Evolutionary conservation across 2,113 vertebrate species (phyloP), one percentile per base, ranked within the genome.

Genomic region (Poecilia latipinna): DNA sequence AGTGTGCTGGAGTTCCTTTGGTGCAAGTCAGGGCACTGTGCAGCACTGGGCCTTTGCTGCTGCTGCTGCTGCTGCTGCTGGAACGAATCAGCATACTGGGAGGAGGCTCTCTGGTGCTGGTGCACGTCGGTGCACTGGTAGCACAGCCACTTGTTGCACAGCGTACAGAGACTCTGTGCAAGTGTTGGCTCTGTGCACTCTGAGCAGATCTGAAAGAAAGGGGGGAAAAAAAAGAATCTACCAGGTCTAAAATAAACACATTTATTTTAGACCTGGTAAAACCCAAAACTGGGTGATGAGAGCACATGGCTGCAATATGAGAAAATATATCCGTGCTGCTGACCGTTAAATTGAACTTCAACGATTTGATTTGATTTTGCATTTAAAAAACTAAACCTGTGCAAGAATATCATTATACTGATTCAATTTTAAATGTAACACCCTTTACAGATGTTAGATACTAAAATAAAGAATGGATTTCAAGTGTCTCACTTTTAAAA

Each of bases 71-170:
- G 90, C 26, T 90, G 92, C 22, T 57, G 51, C 51, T 57, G 51
- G 78, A 90, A 89, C 17, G 86, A n/a, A 54, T 94, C 94, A 10
- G 80, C 7, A 65, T 78, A 85, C 57, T 90, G 91, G 66, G 88
- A 74, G 1, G 84, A 1, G 8, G 78, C 57, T 83, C 79, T 90
- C 37, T 90, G 91, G 57, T 95, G 94, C 89, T 93, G 95, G 79
- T 95, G 95, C 88, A 93, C 81, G 84, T 95, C 92, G n/a, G 95
- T 94, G 85, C 95, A 95, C 79, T 93, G 93, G 86, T 93, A 95
- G 84, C 95, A 95, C 77, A 95, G 68, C 94, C 94, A 95, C 93
- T 94, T 95, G 94, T 95, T 95, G 90, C 95, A 95, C 67, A 93
- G 89, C 0, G 93, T 95, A 77, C 95, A 95, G 73, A 95, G 88